Conservation (phyloP, 1,140 invertebrate species). For the Zaprionus tsacasi region DNA sequence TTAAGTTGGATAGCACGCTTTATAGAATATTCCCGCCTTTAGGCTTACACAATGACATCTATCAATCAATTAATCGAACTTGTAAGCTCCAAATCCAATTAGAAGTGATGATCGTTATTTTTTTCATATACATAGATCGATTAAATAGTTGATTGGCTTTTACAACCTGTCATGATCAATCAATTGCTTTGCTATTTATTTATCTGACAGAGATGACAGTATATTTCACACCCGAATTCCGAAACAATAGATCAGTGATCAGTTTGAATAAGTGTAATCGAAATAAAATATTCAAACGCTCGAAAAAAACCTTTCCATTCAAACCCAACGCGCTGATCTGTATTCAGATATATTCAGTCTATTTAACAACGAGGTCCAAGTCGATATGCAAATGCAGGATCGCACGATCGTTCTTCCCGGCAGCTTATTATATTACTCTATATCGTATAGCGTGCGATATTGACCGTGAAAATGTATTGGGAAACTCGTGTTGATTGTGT, state of each 20-base stretch:
- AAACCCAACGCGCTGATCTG: neutral
- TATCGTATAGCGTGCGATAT: neutral
- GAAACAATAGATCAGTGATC: slow-evolving; percentile 1
- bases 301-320: neutral
- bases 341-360: slow-evolving; percentile 8
- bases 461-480: slow-evolving; percentile 31
- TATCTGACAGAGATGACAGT: neutral
- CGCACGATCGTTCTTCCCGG: neutral
- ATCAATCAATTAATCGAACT: slow-evolving; percentile 11
- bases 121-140: neutral
- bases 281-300: neutral
- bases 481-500: slow-evolving; percentile 18
- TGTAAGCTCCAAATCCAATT: slow-evolving; percentile 1
- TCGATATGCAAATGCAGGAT: slow-evolving; percentile 15
- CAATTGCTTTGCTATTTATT: neutral
- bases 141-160: neutral
- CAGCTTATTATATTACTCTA: neutral
- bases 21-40: neutral
- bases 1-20: neutral
- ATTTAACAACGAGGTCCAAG: slow-evolving; percentile 1
- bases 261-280: neutral
- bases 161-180: neutral
- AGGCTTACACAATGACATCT: neutral
- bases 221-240: slow-evolving; percentile 5
- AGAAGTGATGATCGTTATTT: neutral